These are phyloP conservation scores for Scophthalmus maximus DNA, from an alignment of 2,113 vertebrate genomes.

Conservation along the genomic window DNA sequence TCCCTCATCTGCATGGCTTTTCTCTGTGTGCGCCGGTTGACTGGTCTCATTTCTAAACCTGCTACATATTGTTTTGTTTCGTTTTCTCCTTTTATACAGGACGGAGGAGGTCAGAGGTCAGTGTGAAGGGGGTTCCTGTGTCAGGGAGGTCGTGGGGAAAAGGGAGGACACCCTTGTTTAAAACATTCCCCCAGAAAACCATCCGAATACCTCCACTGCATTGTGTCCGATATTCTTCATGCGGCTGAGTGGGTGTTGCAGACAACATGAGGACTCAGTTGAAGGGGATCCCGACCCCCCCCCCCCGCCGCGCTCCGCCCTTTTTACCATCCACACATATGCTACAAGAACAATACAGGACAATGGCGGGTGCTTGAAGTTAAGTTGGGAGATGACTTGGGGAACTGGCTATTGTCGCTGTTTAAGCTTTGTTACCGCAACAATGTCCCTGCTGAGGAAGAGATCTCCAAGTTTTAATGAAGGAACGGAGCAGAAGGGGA, in stretches of 20 bases:
- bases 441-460: constrained; percentile 41
- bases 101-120: constrained; percentile 61
- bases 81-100: constrained; percentile 26
- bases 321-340: constrained; percentile 69
- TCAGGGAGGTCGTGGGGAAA: constrained; percentile 72
- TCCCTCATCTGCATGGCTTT: constrained; percentile 30
- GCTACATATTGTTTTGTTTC: constrained; percentile 16
- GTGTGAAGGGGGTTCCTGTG: constrained; percentile 36
- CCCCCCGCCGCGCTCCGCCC: neutral
- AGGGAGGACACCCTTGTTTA: constrained; percentile 27
- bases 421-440: constrained; percentile 73
- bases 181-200: constrained; percentile 21
- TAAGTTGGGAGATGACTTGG: constrained; percentile 67
- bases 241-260: constrained; percentile 59
- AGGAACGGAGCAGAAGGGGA: constrained; percentile 5
- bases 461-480: constrained; percentile 31
- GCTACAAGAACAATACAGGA: constrained; percentile 68
- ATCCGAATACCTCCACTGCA: constrained; percentile 65
- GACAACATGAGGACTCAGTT: constrained; percentile 59
- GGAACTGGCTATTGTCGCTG: constrained; percentile 72
- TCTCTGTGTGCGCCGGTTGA: constrained; percentile 31
- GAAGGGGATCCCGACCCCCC: constrained; percentile 28
- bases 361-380: constrained; percentile 74
- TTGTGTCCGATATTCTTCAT: constrained; percentile 27
- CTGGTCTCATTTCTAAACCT: constrained; percentile 56